Base-by-base conservation (phyloP, 2,113 vertebrate genomes). In the Mesitornis unicolor region DNA sequence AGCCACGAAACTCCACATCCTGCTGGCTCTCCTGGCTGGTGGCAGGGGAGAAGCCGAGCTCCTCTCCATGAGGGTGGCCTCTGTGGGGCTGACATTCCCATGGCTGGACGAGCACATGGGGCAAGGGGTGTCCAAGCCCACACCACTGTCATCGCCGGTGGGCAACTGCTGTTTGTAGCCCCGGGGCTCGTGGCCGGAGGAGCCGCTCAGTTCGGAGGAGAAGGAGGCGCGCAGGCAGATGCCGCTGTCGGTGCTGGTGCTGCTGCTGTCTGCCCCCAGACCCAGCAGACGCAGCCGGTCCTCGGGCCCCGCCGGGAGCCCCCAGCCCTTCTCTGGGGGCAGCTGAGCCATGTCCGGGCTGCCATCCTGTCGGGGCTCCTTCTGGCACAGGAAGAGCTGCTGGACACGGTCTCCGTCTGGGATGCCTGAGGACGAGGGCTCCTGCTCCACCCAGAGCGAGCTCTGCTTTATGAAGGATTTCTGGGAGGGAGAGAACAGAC, bases 141-240 rank as follows among this genome's bases (percentile, higher is more conserved):
- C 10, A 3, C 97, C 97, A 0, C 97, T 97, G 86, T 98, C 91
- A 0, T 86, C 33, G 0, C 48, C 22, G 2, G 1, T 2, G 20
- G 68, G 64, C 24, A 71, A 86, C 64, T 54, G 96, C 77, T 6
- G 63, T 84, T 89, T 91, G 89, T 91, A 79, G 71, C 87, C 47
- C 16, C 26, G 84, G 67, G 60, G 36, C 77, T 69, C 3, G 0
- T 33, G 12, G 36, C 9, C 42, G 0, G 3, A 0, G 19, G 94
- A 20, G 2, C 64, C 73, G 69, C 85, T 79, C 51, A 68, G 80
- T 25, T 36, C 8, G 11, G 24, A 65, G 1, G 75, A 73, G 43
- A 92, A 86, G 22, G 95, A 82, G 28, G 78, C 22, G 47, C 61
- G 97, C 88, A 98, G 70, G 96, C 97, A 98, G 65, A 98, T 98